phyloP scores from a whole-genome alignment of 2,888 invertebrate species.

The Hydropsyche betteni region DNA sequence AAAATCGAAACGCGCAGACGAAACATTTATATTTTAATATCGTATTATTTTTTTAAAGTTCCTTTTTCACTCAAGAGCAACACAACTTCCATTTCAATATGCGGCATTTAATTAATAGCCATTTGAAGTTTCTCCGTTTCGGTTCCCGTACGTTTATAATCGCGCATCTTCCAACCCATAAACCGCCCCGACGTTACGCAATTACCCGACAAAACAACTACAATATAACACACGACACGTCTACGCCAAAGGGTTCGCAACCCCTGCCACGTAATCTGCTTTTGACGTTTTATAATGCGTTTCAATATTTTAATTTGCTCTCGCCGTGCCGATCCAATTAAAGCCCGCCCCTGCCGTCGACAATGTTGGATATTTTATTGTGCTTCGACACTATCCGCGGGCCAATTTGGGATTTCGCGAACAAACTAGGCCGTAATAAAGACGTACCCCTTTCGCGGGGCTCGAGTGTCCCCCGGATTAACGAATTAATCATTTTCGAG shows the following conservation, averaged over 20 bases:
- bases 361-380: no score
- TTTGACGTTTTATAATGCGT: conserved; percentile 8
- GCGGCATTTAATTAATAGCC: background rate
- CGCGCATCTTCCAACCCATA: conserved; percentile 15
- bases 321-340: no score
- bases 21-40: no score
- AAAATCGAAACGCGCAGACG: no score
- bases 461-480: background rate
- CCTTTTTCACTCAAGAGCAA: no score
- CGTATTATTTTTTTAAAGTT: no score
- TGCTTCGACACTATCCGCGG: no score
- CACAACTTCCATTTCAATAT: no score
- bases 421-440: no score
- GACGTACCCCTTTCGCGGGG: no score
- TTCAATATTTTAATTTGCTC: conserved; percentile 8
- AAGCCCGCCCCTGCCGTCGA: no score
- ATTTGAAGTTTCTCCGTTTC: background rate
- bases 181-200: conserved; percentile 13
- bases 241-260: background rate
- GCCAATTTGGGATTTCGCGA: no score
- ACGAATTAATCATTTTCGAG: background rate
- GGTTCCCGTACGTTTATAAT: background rate
- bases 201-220: conserved; percentile 27
- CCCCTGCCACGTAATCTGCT: background rate
- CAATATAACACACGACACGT: background rate